A percentile compares a stretch with the other conserved stretches of the same genome.
phyloP scores from a whole-genome alignment of 1,140 invertebrate genomes.

The Aleiodes sp. region DNA sequence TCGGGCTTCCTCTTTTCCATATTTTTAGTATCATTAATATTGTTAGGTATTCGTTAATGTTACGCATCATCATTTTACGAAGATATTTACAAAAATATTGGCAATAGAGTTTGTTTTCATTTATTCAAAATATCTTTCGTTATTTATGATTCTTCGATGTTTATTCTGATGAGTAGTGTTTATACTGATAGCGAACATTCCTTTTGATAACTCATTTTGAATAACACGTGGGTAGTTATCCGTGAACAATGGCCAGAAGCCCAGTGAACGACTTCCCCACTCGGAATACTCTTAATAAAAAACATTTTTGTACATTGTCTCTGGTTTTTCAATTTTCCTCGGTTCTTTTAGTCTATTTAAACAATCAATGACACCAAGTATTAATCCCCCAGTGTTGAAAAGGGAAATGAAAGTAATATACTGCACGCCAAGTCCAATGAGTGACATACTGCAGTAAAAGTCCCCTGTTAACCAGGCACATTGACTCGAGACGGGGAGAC shows the following conservation, averaged over 20 bases:
- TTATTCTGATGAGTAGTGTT: not conserved
- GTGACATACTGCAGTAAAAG: not conserved
- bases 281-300: no score
- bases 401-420: not conserved
- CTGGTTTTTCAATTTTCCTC: no score
- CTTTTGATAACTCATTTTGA: not conserved
- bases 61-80: no score
- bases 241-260: not conserved
- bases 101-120: no score
- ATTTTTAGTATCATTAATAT: no score
- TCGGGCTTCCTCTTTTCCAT: no score
- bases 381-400: not conserved
- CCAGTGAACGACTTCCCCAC: not conserved
- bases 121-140: no score
- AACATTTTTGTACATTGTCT: no score
- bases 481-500: not conserved
- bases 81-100: no score
- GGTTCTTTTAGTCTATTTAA: no score
- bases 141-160: not conserved
- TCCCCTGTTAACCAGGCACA: not conserved
- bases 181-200: not conserved
- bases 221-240: not conserved
- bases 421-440: not conserved
- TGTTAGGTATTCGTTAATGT: no score
- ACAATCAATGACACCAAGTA: no score